Evolutionary conservation across 2,888 invertebrate species (phyloP), one percentile per base, ranked within the genome.

Genomic region (Sussaba pulchella): DNA sequence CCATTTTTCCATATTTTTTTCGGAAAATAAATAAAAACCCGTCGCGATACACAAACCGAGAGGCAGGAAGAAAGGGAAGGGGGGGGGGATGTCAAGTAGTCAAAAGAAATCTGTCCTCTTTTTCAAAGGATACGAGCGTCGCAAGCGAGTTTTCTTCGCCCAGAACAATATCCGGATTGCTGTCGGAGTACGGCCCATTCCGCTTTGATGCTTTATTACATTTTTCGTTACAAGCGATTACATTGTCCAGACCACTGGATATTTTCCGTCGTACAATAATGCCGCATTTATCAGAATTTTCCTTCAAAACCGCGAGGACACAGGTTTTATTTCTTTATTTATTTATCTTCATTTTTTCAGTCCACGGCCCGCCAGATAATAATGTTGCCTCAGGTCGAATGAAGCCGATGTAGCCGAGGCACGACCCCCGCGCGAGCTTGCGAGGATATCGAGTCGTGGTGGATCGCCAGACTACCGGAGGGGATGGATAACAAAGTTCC

Each of bases 161-260:
- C 63, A 5, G n/a, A 43, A 69, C 78, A 82, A 82, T 82, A 84
- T 83, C 83, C 83, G 82, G 81, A 80, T 78, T 41, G 66, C 54
- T 36, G 64, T 66, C 61, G 9, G 45, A n/a, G n/a, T 59, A 78
- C 67, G 31, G 19, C 54, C 50, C 12, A n/a, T n/a, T 81, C 63
- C 63, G 77, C 82, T 91, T 91, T 90, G 90, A 91, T 89, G 88
- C 85, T 89, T 90, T 90, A 91, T 91, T 90, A 90, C 87, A 90
- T 91, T 91, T 90, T 90, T 31, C 31, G 2, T 31, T 88, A 90
- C 91, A 89, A 89, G 87, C 90, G 90, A 91, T 91, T 89, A 88
- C 89, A 86, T 88, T 89, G 88, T 86, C 86, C 88, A 88, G 89
- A 31, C 90, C 90, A 85, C 87, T 88, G 90, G 90, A 88, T 75